Conservation (phyloP, 2,797 vertebrate genomes). For the Echiichthys vipera region DNA sequence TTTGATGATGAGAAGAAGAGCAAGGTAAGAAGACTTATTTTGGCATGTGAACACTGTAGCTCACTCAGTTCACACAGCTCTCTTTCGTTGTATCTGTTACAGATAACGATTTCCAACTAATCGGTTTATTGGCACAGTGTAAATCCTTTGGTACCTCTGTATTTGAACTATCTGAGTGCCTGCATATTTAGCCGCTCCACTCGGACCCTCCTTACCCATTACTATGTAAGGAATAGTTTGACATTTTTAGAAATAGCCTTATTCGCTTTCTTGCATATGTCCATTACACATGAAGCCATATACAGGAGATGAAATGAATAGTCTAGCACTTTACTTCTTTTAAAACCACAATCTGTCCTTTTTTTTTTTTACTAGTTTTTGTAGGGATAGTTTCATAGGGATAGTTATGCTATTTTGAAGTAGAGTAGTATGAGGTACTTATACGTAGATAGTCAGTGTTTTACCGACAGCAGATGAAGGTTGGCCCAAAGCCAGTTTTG, state of each 20-base stretch:
- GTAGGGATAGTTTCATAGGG: no score
- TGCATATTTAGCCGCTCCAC: background rate
- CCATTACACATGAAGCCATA: background rate
- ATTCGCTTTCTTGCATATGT: background rate
- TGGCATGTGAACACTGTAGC: background rate
- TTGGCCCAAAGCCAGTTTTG: no score
- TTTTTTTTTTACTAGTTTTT: background rate
- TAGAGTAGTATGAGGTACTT: no score
- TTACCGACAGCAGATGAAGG: no score
- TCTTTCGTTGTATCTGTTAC: background rate
- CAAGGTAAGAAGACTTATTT: constrained; percentile 84
- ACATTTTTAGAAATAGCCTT: background rate
- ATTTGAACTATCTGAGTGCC: background rate
- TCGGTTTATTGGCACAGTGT: background rate
- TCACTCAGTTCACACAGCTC: background rate
- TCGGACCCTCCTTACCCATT: background rate
- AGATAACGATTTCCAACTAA: background rate
- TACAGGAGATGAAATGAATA: background rate
- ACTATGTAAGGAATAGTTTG: background rate
- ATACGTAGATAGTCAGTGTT: no score
- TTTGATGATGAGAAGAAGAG: constrained; percentile 97
- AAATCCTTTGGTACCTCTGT: background rate
- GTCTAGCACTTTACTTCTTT: background rate
- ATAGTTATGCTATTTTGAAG: no score
- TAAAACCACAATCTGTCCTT: background rate